Conservation (phyloP, 2,797 vertebrate species). For the Erethizon dorsatum region DNA sequence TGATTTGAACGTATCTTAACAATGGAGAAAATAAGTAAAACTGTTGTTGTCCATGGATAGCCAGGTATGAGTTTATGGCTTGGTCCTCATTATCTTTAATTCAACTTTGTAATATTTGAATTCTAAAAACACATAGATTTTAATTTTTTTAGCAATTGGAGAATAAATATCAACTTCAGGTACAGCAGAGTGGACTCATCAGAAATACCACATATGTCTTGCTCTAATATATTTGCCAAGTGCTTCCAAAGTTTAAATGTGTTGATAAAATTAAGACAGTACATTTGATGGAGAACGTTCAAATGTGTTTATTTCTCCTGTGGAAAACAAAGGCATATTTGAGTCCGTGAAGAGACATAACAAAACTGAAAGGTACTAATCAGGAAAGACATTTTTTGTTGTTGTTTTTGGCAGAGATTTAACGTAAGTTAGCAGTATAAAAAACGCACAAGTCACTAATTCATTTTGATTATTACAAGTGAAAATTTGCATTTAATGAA, state of each 20-base stretch:
- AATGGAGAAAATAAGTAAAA: slow-evolving; percentile 57
- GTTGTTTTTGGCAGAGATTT: neutral
- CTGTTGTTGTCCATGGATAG: neutral
- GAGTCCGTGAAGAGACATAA: neutral
- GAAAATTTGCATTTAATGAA: slow-evolving; percentile 74
- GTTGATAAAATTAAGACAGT: neutral
- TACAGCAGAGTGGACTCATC: neutral
- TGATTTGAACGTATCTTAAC: slow-evolving; percentile 10
- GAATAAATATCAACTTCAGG: neutral
- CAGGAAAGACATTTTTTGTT: neutral
- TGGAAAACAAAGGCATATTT: neutral
- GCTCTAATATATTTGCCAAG: neutral
- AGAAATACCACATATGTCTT: neutral
- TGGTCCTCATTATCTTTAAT: neutral
- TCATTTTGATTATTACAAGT: slow-evolving; percentile 60
- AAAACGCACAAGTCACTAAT: slow-evolving; percentile 55
- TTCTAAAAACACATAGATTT: neutral
- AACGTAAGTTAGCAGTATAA: neutral
- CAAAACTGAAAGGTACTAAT: neutral
- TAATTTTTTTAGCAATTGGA: neutral
- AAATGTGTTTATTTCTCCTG: neutral
- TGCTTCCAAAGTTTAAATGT: neutral
- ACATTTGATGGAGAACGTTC: neutral
- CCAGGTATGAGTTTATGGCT: neutral
- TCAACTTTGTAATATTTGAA: slow-evolving; percentile 39